phyloP scores from a whole-genome alignment of 2,797 vertebrate species.

The Clarias fuscus region DNA sequence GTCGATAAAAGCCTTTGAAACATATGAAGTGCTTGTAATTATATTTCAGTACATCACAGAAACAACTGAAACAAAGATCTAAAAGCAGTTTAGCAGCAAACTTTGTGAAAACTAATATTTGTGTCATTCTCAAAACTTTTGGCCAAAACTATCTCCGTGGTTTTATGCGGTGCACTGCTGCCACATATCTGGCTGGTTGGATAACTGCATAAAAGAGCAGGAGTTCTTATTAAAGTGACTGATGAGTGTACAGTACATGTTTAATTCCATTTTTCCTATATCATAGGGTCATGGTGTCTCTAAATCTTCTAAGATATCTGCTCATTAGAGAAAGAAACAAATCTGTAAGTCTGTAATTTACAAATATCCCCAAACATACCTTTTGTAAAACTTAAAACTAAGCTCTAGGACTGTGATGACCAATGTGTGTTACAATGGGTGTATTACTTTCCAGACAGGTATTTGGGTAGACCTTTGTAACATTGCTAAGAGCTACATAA shows the following conservation, averaged over 20 bases:
- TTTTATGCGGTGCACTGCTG: background rate
- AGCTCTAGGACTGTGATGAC: background rate
- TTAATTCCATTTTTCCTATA: background rate
- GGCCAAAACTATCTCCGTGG: no score
- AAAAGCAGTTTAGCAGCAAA: no score
- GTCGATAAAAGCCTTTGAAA: no score
- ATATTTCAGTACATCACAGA: no score
- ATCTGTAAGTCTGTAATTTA: constrained; percentile 72
- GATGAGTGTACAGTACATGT: background rate
- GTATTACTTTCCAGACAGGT: constrained; percentile 53
- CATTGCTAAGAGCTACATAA: constrained; percentile 81
- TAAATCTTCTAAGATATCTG: constrained; percentile 90
- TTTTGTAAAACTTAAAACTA: background rate
- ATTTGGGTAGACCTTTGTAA: constrained; percentile 80
- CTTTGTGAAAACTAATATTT: no score
- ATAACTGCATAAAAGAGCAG: background rate
- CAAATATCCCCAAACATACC: background rate
- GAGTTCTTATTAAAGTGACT: background rate
- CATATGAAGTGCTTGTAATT: no score
- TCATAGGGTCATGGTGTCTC: constrained; percentile 87
- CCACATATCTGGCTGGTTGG: background rate
- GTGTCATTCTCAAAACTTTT: no score
- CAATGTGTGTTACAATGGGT: background rate
- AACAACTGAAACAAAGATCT: no score
- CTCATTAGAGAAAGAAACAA: constrained; percentile 82